Conservation (phyloP, 2,797 vertebrate species). For the Tokudaia tokunoshimensis region DNA sequence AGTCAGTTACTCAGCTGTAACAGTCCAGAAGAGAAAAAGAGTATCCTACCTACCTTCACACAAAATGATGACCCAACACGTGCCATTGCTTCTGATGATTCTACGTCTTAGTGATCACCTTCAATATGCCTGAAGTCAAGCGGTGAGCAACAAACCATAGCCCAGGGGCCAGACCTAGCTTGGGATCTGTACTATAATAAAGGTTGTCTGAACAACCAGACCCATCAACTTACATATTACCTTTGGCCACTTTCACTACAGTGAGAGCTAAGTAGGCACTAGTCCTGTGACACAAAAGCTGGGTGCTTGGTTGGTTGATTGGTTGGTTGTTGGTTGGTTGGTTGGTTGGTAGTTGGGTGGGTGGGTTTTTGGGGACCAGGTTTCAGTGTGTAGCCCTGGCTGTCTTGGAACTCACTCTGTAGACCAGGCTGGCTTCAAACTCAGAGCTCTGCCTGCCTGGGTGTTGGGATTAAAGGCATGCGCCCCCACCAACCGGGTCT, state of each 20-base stretch:
- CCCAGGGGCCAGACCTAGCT: background rate
- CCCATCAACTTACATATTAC: background rate
- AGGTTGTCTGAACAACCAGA: background rate
- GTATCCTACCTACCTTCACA: conserved; percentile 18
- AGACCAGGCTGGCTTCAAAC: background rate
- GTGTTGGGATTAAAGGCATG: background rate
- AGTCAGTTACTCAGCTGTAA: conserved; percentile 40
- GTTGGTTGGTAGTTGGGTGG: background rate
- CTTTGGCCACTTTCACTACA: background rate
- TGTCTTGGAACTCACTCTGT: background rate
- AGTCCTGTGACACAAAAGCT: background rate
- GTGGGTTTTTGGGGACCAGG: background rate
- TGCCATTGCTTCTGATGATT: background rate
- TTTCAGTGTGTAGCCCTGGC: background rate
- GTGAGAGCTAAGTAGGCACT: background rate
- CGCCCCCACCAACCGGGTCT: background rate
- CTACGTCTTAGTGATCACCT: conserved; percentile 44
- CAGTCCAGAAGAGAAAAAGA: conserved; percentile 23
- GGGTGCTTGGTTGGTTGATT: background rate
- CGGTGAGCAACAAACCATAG: background rate
- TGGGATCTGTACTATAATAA: conserved; percentile 17
- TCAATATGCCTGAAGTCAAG: conserved; percentile 17
- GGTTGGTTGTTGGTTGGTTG: too few relatives aligned
- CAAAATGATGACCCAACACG: conserved; percentile 58
- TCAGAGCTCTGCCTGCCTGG: background rate